These are phyloP conservation scores for Glaucopsyche alexis DNA, from an alignment of 2,888 invertebrate genomes.

Conservation along the genomic window DNA sequence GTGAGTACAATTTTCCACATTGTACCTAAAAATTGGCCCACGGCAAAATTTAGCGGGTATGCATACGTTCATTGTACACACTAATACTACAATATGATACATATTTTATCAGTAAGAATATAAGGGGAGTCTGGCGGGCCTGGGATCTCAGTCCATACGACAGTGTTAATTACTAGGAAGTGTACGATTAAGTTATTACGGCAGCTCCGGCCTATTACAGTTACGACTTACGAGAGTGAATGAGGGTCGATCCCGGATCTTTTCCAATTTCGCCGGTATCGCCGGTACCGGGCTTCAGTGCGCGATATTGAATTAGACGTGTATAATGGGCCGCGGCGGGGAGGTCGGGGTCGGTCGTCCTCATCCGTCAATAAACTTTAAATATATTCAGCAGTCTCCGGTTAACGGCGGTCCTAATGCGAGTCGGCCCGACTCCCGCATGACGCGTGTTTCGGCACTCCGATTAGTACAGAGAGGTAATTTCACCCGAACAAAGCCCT, in stretches of 20 bases:
- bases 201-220: background rate
- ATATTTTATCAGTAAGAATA: too few species aligned
- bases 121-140: too few species aligned
- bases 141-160: too few species aligned
- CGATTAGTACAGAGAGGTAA: background rate
- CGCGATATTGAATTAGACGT: conserved; percentile 1
- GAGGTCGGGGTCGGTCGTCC: background rate
- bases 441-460: background rate
- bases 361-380: background rate
- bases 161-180: background rate
- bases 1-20: too few species aligned
- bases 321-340: background rate
- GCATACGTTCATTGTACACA: too few species aligned
- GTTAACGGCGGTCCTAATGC: background rate
- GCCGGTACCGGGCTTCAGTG: background rate
- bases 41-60: too few species aligned
- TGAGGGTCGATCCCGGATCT: background rate
- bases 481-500: background rate
- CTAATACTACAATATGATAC: too few species aligned
- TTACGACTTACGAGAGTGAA: background rate
- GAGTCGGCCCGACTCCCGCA: background rate
- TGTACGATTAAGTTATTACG: background rate
- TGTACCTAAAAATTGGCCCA: too few species aligned
- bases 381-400: conserved; percentile 13
- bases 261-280: background rate